Evolutionary conservation across 2,113 vertebrate species (phyloP).

Genomic region (Sterna hirundo): DNA sequence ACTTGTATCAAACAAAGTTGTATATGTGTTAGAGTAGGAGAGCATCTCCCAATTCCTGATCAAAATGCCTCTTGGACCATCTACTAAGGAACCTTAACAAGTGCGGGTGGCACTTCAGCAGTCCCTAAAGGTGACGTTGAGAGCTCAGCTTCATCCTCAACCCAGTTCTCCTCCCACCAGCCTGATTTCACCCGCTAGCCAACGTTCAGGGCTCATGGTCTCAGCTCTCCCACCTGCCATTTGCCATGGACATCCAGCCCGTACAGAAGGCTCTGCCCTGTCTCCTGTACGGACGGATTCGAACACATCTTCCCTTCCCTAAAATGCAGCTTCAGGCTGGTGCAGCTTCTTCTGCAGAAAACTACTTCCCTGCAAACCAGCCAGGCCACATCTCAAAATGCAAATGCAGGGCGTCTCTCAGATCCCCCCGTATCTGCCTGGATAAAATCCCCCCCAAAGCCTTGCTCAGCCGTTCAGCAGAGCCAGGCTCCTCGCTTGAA

Average conservation of each 20-base stretch:
- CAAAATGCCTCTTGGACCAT: neutral
- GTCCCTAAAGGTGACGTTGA: accelerated
- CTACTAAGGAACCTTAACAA: neutral
- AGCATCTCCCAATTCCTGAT: neutral
- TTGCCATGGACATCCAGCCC: neutral
- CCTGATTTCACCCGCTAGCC: neutral
- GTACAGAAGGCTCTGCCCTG: neutral
- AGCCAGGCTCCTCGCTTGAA: neutral
- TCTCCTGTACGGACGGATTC: accelerated
- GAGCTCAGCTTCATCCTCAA: neutral
- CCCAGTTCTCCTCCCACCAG: neutral
- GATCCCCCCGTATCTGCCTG: accelerated
- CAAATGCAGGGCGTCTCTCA: neutral
- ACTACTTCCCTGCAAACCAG: neutral
- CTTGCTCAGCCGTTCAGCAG: neutral
- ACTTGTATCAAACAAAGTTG: neutral
- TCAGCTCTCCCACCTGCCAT: neutral
- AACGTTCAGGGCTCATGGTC: neutral
- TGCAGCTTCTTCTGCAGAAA: neutral
- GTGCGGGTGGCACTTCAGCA: neutral
- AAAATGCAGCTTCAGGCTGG: neutral
- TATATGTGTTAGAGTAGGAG: accelerated
- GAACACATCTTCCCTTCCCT: neutral
- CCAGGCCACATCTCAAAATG: neutral
- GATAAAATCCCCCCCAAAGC: neutral